Evolutionary conservation across 2,797 vertebrate genomes (phyloP), one percentile per base, ranked within the genome.

Genomic region (Arremon aurantiirostris): DNA sequence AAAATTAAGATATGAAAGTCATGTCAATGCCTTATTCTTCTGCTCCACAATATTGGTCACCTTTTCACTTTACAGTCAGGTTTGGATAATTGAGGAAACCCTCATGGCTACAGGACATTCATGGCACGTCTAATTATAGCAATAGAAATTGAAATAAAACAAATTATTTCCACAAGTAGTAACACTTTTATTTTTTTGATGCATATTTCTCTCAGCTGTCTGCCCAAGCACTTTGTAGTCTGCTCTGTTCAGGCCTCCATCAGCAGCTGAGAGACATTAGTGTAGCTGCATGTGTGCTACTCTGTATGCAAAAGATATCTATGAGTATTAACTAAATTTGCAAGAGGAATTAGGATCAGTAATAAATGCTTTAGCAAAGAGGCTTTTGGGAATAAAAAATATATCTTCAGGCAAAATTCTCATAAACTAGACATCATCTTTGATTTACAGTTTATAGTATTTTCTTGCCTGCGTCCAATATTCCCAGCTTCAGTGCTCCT

Each of bases 281-380:
- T 92, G 87, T 88, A 93, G 92, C 61, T 80, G 92, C 90, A 91
- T 96, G 95, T 96, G 81, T 96, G 90, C 94, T 97, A 37, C 73
- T 98, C 97, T 97, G 95, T 96, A 97, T 97, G 97, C 97, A 97
- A 97, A 97, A 97, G 92, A 97, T 97, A 97, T 97, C 97, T 91
- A 94, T 95, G 96, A 98, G 97, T 96, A 97, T 98, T 97, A 97
- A 98, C 97, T 97, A 98, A 97, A 96, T 97, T 97, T 98, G 94
- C 97, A 97, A 95, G 96, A 98, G 89, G 97, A 98, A 98, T 98
- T 98, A 98, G 90, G 96, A 96, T 97, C 96, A 55, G 79, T 97
- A 98, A 97, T 97, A 97, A 97, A 98, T 97, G 96, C 93, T 96
- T 97, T 91, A 93, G 96, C 96, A 97, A 98, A 97, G 97, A 98